Base-by-base conservation (phyloP, 1,140 invertebrate genomes). In the Cardiocondyla obscurior region DNA sequence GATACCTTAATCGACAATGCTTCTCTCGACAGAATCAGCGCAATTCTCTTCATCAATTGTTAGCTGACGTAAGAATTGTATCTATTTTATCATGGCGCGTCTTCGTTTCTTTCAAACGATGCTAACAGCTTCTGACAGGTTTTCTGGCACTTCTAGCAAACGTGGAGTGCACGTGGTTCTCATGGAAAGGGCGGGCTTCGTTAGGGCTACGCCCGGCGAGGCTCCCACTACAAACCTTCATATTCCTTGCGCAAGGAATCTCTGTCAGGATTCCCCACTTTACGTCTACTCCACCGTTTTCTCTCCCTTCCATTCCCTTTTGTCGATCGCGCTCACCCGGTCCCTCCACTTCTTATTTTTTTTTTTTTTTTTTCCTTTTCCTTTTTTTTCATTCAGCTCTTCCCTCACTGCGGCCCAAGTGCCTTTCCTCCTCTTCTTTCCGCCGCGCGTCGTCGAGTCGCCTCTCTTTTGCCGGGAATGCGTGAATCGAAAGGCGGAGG, bases 401-500 rank as follows among this genome's bases (percentile, higher is more conserved):
- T 82, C 79, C 76, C 83, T 87, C 33, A 74, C 51, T 67, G 74
- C 51, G 25, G 36, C 1, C 28, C 53, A 49, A 42, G 67, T 36
- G 8, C 39, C 30, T 30, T n/a, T n/a, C n/a, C 44, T 49, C 14
- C 16, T 70, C 19, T 85, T 55, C 36, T 62, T 3, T 36, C 49
- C 39, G 33, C 10, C 36, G 19, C 42, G 22, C 65, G 44, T 69
- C 53, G 57, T 42, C 67, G 46, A n/a, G 73, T 81, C 81, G 30
- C 39, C 51, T 69, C 82, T 73, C 39, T 62, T 46, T 30, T 69
- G 77, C 67, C 74, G 85, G 62, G 91, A 91, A 92, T 91, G 91
- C 89, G 87, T 86, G 90, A 91, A 91, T 90, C 90, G 88, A 83
- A 73, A 92, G 88, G 81, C 73, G 89, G 86, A 85, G 85, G 81